phyloP scores from a whole-genome alignment of 2,888 invertebrate genomes.

The Euzetes globulus region DNA sequence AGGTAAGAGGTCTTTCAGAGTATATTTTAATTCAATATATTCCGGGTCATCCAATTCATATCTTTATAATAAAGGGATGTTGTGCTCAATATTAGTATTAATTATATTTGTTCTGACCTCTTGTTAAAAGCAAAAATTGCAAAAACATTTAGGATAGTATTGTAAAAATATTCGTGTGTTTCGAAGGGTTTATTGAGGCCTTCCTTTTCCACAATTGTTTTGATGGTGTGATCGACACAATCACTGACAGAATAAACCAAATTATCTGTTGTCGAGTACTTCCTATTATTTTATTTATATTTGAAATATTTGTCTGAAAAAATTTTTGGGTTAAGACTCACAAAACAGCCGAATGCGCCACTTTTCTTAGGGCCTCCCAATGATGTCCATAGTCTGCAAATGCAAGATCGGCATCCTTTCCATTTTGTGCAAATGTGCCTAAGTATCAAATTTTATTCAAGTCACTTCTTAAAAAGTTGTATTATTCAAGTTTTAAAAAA shows the following conservation, averaged over 20 bases:
- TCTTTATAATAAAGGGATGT: neutral
- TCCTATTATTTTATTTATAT: neutral
- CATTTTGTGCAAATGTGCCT: neutral
- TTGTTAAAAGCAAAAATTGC: neutral
- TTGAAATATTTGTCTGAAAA: neutral
- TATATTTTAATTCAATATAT: neutral
- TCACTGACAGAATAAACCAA: neutral
- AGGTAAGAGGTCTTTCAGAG: neutral
- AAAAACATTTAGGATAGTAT: neutral
- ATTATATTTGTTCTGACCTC: too few species aligned
- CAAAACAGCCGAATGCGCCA: neutral
- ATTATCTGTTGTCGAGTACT: neutral
- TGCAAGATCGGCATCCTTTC: neutral
- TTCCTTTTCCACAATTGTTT: neutral
- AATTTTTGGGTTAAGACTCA: neutral
- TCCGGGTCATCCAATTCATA: neutral
- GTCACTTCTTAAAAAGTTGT: neutral
- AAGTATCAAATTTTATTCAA: neutral
- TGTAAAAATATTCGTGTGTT: neutral
- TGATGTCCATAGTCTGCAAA: neutral
- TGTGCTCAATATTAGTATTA: too few species aligned
- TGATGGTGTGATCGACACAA: conserved; percentile 7
- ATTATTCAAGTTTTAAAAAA: neutral
- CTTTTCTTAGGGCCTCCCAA: conserved; percentile 22
- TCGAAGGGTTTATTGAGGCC: neutral